Base-by-base conservation (phyloP, 2,888 invertebrate species). In the Caenorhabditis panamensis region DNA sequence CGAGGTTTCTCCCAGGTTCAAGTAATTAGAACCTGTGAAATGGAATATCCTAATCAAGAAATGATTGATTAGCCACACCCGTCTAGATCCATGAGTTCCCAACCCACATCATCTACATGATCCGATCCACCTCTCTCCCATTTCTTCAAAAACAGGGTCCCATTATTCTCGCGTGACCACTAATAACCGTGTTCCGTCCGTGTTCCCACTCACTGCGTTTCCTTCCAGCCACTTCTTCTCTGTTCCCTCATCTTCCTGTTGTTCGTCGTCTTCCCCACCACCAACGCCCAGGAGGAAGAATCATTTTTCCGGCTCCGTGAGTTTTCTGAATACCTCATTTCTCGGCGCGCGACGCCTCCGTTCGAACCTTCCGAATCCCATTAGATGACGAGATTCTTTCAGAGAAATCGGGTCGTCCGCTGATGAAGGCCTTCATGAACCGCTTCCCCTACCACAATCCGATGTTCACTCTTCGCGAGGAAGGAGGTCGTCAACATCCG, bases 371-470 rank as follows among this genome's bases (percentile, higher is more conserved):
- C 47, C 47, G 47, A 47, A 4, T 47, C 47, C 47, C 47, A 47
- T 47, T 47, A 53, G 53, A 53, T 61, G 24, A n/a, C 37, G 36
- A 26, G n/a, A 9, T 3, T 47, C 47, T 75, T 80, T 20, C 75
- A 80, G 80, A 80, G 54, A 80, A 80, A 53, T 80, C 80, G 9
- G 66, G 69, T 4, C 58, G 69, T 16, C 69, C 75, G 51, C 59
- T 75, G 79, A 73, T 79, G 69, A 68, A 68, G 51, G 63, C 68
- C 18, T 79, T 79, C 69, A 61, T 80, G 75, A 80, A 75, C 47
- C 75, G 75, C 6, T 80, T 80, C 66, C 80, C 80, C 16, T 80
- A 80, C 61, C 80, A 80, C 56, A 80, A 80, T 26, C 80, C 80
- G 53, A 71, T 75, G 64, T 75, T 80, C 73, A 69, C 62, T 11